Conservation (phyloP, 2,797 vertebrate species). For the Typhlichthys eigenmanni region DNA sequence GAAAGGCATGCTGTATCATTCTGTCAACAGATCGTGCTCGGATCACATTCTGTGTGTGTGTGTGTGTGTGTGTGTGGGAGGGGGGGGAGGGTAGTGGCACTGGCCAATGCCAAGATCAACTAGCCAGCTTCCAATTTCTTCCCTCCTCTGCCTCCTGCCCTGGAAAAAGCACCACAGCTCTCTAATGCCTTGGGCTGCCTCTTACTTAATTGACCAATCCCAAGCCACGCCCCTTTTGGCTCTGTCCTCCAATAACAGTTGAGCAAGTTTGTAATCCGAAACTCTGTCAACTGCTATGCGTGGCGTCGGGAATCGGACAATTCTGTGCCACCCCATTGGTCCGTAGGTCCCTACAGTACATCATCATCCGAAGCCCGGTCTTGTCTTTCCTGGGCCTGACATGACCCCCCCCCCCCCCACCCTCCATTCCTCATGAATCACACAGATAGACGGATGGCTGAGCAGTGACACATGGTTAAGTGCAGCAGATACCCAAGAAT, state of each 20-base stretch:
- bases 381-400: slow-evolving; percentile 34
- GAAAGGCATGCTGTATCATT: slow-evolving; percentile 75
- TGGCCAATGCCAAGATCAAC: slow-evolving; percentile 73
- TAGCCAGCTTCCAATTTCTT: slow-evolving; percentile 63
- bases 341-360: slow-evolving; percentile 44
- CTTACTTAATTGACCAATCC: slow-evolving; percentile 4
- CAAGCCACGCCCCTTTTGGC: no score
- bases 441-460: slow-evolving; percentile 43
- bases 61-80: slow-evolving; percentile 52
- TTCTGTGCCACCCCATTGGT: slow-evolving; percentile 36
- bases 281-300: slow-evolving; percentile 12
- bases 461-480: slow-evolving; percentile 38
- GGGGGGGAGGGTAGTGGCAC: slow-evolving; percentile 53
- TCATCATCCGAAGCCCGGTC: slow-evolving; percentile 42
- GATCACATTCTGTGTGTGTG: slow-evolving; percentile 50
- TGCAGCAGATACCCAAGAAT: slow-evolving; percentile 21
- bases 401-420: slow-evolving; percentile 41
- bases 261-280: no score
- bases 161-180: slow-evolving; percentile 32
- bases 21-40: slow-evolving; percentile 71
- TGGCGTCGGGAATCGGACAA: no score
- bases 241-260: no score
- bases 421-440: slow-evolving; percentile 56
- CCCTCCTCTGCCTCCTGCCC: slow-evolving; percentile 43
- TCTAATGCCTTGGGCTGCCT: slow-evolving; percentile 5